A percentile compares a stretch with the other conserved stretches of the same genome.
These are phyloP conservation scores for Microcebus tavaratra DNA, from an alignment of 2,113 vertebrate genomes.

Conservation along the genomic window DNA sequence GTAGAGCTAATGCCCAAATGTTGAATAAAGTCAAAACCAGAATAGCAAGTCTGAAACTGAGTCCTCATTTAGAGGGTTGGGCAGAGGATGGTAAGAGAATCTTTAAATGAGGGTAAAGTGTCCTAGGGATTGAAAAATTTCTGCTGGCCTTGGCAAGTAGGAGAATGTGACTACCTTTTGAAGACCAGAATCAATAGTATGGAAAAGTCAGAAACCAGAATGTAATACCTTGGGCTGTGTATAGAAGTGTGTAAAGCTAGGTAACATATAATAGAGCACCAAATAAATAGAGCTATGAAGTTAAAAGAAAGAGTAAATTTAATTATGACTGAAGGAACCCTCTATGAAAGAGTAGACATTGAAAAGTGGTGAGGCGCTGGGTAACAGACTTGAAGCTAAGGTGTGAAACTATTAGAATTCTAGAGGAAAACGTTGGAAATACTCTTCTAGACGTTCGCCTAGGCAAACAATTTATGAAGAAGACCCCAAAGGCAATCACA, in stretches of 20 bases:
- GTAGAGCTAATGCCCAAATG: neutral
- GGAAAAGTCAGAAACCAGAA: slow-evolving; percentile 3
- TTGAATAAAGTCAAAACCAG: neutral
- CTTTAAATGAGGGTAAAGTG: neutral
- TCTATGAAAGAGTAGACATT: neutral
- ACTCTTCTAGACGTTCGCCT: no score
- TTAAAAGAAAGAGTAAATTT: neutral
- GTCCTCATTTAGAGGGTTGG: neutral
- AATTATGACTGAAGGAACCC: neutral
- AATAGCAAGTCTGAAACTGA: neutral
- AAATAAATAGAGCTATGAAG: neutral
- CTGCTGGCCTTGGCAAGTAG: neutral
- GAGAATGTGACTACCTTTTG: neutral
- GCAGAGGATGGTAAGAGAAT: neutral
- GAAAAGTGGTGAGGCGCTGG: neutral
- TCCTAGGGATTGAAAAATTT: neutral
- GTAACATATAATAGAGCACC: neutral
- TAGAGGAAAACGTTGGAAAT: no score
- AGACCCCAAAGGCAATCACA: no score
- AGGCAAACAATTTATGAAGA: no score
- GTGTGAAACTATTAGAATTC: no score
- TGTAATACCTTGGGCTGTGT: neutral
- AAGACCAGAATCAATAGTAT: neutral
- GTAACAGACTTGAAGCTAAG: no score
- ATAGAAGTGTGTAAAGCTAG: slow-evolving; percentile 7